These are phyloP conservation scores for Pseudanteris insignis DNA, from an alignment of 2,888 invertebrate species.

Conservation along the genomic window DNA sequence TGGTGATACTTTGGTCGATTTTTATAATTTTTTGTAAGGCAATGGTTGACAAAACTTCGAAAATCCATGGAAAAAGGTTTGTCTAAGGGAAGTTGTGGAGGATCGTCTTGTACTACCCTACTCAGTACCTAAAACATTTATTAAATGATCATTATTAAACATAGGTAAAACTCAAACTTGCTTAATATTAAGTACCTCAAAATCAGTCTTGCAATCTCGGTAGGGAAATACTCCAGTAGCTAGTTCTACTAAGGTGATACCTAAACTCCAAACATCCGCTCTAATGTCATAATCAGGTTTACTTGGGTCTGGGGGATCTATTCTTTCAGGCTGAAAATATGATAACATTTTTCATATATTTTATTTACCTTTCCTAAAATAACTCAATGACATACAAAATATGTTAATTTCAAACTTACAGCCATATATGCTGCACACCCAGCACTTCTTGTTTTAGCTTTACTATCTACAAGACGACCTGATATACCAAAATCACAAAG, in stretches of 20 bases:
- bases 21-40: slow-evolving; percentile 93
- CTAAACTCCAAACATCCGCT: slow-evolving; percentile 99
- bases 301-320: slow-evolving; percentile 91
- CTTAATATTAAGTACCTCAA: no score
- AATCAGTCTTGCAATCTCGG: slow-evolving; percentile 94
- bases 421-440: slow-evolving; percentile 99
- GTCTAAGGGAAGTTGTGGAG: slow-evolving; percentile 83
- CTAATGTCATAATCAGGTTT: slow-evolving; percentile 98
- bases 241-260: slow-evolving; percentile 94
- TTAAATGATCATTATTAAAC: not conserved
- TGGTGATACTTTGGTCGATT: slow-evolving; percentile 93
- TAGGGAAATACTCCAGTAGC: slow-evolving; percentile 97
- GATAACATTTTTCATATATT: no score
- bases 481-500: slow-evolving; percentile 99
- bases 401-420: no score
- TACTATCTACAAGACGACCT: slow-evolving; percentile 96
- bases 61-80: slow-evolving; percentile 83
- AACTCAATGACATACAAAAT: not conserved
- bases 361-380: not conserved
- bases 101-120: slow-evolving; percentile 85
- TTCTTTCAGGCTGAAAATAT: slow-evolving; percentile 85
- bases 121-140: slow-evolving; percentile 66
- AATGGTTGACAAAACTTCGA: slow-evolving; percentile 88
- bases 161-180: no score
- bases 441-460: slow-evolving; percentile 95